These are phyloP conservation scores for Anabas testudineus DNA, from an alignment of 2,797 vertebrate genomes.

Conservation along the genomic window DNA sequence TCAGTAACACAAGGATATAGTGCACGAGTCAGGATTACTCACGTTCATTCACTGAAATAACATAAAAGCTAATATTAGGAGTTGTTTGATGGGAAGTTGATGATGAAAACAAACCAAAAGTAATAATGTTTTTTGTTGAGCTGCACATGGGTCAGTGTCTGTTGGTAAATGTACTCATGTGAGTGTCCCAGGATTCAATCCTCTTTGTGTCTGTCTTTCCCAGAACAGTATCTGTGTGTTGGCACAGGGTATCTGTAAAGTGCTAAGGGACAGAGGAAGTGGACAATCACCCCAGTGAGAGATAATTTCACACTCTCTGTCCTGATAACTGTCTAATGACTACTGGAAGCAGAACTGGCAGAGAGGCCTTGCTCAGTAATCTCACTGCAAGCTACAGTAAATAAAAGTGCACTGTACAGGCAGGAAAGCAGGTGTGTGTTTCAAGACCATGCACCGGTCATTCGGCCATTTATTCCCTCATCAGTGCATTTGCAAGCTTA, in stretches of 20 bases:
- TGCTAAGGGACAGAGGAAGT: slow-evolving; percentile 67
- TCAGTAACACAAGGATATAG: background rate
- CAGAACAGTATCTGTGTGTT: slow-evolving; percentile 28
- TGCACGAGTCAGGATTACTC: background rate
- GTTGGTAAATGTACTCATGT: background rate
- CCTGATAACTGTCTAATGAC: slow-evolving; percentile 69
- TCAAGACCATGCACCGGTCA: slow-evolving; percentile 7
- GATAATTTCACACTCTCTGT: slow-evolving; percentile 80
- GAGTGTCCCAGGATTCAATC: slow-evolving; percentile 14
- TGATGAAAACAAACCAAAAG: background rate
- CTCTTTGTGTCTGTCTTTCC: slow-evolving; percentile 20
- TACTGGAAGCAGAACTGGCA: slow-evolving; percentile 65
- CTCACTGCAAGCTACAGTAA: slow-evolving; percentile 36
- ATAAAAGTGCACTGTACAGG: slow-evolving; percentile 13
- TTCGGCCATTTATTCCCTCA: slow-evolving; percentile 16
- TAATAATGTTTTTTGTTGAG: background rate
- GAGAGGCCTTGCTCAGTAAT: slow-evolving; percentile 51
- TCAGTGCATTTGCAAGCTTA: background rate
- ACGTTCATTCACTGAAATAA: background rate
- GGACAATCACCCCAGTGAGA: slow-evolving; percentile 69
- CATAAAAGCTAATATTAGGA: no score
- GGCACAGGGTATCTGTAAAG: slow-evolving; percentile 59
- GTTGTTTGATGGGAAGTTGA: background rate
- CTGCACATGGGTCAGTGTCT: background rate
- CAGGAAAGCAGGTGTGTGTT: background rate